Evolutionary conservation across 2,888 invertebrate genomes (phyloP).

Genomic region (Drosophila paranaensis): DNA sequence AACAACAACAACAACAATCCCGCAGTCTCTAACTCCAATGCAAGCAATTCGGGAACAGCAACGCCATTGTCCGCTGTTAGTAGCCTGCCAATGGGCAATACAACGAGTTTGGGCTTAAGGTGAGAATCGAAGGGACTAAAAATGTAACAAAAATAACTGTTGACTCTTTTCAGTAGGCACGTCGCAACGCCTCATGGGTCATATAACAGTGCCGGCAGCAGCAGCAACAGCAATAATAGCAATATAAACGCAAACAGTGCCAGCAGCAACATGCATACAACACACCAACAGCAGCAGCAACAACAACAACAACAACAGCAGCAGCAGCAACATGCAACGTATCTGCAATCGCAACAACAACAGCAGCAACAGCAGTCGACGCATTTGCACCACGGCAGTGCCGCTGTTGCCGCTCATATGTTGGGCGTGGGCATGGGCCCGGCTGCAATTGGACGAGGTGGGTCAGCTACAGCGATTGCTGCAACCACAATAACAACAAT

Average conservation of each 20-base stretch:
- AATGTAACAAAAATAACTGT: neutral
- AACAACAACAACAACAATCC: constrained; percentile 32
- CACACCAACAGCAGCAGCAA: constrained; percentile 31
- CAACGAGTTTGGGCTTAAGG: constrained; percentile 65
- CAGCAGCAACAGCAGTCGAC: constrained; percentile 57
- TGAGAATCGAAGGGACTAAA: constrained; percentile 38
- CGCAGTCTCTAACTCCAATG: constrained; percentile 23
- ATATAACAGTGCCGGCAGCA: constrained; percentile 58
- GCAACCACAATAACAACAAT: constrained; percentile 54
- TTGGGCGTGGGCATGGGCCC: constrained; percentile 53
- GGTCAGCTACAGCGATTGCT: constrained; percentile 69
- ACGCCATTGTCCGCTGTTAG: constrained; percentile 49
- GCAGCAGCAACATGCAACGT: constrained; percentile 32
- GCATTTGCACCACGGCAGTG: constrained; percentile 50
- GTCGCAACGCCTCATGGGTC: constrained; percentile 48
- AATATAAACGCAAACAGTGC: constrained; percentile 67
- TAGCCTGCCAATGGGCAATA: constrained; percentile 45
- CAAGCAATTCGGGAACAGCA: constrained; percentile 46
- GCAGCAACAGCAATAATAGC: constrained; percentile 53
- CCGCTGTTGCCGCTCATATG: constrained; percentile 63
- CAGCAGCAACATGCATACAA: constrained; percentile 59
- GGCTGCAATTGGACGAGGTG: constrained; percentile 76
- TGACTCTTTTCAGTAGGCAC: constrained; percentile 46
- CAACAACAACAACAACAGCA: constrained; percentile 49
- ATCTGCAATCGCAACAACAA: constrained; percentile 28